Conservation (phyloP, 1,140 invertebrate species). For the Bursaphelenchus mucronatus region DNA sequence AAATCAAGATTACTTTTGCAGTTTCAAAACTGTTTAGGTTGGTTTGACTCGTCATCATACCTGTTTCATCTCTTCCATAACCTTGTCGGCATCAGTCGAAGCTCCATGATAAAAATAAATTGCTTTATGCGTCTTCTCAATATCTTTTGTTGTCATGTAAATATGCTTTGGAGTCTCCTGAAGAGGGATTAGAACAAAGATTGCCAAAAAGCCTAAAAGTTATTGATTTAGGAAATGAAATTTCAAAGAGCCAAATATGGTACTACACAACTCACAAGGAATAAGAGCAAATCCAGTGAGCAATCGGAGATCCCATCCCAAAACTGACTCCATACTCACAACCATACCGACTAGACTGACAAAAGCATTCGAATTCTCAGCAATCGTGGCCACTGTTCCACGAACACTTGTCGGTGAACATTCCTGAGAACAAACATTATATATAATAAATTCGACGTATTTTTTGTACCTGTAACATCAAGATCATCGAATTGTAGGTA, state of each 20-base stretch:
- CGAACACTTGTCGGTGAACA: conserved; percentile 32
- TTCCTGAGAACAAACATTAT: conserved; percentile 24
- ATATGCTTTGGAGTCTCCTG: conserved; percentile 40
- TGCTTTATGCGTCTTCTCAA: conserved; percentile 18
- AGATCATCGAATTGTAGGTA: conserved; percentile 39
- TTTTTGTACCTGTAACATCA: conserved; percentile 25
- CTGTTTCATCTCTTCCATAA: conserved; percentile 28
- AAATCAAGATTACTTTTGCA: conserved; percentile 9
- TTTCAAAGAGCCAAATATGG: not conserved
- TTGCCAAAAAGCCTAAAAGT: conserved; percentile 21
- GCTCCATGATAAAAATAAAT: conserved; percentile 38
- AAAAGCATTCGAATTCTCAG: conserved; percentile 28
- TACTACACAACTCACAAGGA: conserved; percentile 22
- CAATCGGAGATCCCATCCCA: conserved; percentile 25
- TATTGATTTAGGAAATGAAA: not conserved
- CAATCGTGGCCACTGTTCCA: conserved; percentile 22
- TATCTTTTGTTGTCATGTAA: conserved; percentile 27
- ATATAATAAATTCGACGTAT: not conserved
- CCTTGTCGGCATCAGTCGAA: conserved; percentile 20
- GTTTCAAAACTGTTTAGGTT: not conserved
- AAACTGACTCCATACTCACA: conserved; percentile 31
- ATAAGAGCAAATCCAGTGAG: conserved; percentile 36
- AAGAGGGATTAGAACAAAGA: conserved; percentile 31
- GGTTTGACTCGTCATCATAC: conserved; percentile 1
- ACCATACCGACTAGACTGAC: conserved; percentile 31